Conservation (phyloP, 2,113 vertebrate species). For the Canis aureus region DNA sequence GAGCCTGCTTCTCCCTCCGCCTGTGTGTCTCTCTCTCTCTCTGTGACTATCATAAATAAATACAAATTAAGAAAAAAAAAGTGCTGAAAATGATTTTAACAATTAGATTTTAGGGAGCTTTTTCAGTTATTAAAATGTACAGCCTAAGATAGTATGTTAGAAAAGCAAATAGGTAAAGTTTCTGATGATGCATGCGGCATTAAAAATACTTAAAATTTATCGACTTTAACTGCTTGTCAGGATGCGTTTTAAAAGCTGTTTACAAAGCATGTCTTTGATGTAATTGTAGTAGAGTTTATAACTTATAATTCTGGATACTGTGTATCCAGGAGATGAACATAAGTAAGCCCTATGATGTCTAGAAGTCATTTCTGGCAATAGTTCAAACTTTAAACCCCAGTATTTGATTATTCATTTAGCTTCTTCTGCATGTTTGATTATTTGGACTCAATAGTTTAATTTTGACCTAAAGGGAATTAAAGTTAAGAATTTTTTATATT, state of each 20-base stretch:
- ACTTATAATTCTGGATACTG: conserved; percentile 14
- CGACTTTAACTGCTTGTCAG: not conserved
- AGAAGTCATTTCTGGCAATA: not conserved
- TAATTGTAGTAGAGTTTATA: conserved; percentile 12
- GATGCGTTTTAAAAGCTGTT: conserved; percentile 12
- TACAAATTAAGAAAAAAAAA: not conserved
- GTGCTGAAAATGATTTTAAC: conserved; percentile 53
- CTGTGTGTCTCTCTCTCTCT: too few species aligned
- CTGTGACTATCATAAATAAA: too few species aligned
- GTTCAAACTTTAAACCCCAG: not conserved
- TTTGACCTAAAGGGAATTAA: not conserved
- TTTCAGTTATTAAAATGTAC: conserved; percentile 33
- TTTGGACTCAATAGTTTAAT: not conserved
- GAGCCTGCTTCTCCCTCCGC: too few species aligned
- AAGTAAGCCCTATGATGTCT: not conserved
- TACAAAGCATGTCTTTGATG: conserved; percentile 38
- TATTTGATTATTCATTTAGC: conserved; percentile 8
- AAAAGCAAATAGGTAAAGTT: conserved; percentile 15
- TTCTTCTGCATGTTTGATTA: not conserved
- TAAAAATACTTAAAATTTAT: conserved; percentile 50
- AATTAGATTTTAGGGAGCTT: not conserved
- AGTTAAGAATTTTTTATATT: conserved; percentile 23
- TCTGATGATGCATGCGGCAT: not conserved
- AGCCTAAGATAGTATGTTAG: not conserved
- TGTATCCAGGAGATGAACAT: conserved; percentile 7